phyloP scores from a whole-genome alignment of 2,797 vertebrate species.

The Oreochromis grahami region DNA sequence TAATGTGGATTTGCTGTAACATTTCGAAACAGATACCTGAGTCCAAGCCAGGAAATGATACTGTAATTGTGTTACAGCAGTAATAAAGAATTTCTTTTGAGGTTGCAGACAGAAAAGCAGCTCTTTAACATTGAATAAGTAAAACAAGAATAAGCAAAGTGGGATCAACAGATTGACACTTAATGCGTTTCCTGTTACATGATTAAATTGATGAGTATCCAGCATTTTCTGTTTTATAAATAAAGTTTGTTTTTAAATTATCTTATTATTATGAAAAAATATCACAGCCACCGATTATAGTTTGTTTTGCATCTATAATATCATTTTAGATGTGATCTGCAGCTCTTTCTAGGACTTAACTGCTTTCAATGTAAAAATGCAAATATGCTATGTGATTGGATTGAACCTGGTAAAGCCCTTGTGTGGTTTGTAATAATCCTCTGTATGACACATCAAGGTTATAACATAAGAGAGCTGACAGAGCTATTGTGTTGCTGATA shows the following conservation, averaged over 20 bases:
- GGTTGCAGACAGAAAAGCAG: neutral
- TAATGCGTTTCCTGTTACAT: neutral
- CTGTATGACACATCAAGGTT: neutral
- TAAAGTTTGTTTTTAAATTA: neutral
- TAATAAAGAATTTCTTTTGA: neutral
- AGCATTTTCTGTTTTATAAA: neutral
- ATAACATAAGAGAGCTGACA: neutral
- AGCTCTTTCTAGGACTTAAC: accelerated
- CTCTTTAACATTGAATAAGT: neutral
- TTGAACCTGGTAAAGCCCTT: neutral
- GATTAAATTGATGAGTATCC: neutral
- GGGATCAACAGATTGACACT: neutral
- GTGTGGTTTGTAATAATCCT: neutral
- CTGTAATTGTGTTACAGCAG: slow-evolving; percentile 22
- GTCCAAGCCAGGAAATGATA: slow-evolving; percentile 41
- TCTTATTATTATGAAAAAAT: neutral
- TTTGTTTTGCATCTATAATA: neutral
- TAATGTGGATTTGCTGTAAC: slow-evolving; percentile 52
- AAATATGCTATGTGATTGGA: neutral
- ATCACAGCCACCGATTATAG: neutral
- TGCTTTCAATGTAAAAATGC: neutral
- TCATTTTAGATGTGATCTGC: too few species aligned
- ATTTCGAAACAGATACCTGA: slow-evolving; percentile 31
- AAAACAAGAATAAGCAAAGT: neutral
- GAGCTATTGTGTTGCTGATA: neutral